A percentile compares a stretch with the other conserved stretches of the same genome.
Conservation (phyloP, 1,140 invertebrate species). For the Drosophila tropicalis region DNA sequence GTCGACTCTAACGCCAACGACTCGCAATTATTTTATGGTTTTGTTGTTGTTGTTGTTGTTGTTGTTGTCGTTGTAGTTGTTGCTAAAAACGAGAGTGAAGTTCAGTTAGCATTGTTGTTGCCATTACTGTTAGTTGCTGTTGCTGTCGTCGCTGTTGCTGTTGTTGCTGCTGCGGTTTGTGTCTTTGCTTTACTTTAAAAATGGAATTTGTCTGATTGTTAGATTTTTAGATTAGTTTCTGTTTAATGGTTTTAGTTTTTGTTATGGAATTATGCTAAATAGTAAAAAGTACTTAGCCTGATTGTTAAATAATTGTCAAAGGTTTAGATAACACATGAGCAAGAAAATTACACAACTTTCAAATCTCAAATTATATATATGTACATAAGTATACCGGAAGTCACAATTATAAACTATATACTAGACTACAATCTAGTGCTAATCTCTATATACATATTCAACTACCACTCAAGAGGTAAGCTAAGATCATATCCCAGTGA, state of each 20-base stretch:
- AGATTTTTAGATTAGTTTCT: conserved; percentile 42
- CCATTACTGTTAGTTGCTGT: conserved; percentile 9
- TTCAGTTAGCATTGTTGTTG: conserved; percentile 62
- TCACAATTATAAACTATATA: background rate
- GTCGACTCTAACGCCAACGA: conserved; percentile 35
- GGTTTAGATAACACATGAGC: background rate
- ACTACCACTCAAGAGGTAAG: too few species aligned
- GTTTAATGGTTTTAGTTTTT: background rate
- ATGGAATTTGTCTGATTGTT: conserved; percentile 47
- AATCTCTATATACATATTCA: too few species aligned
- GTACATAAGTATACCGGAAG: background rate
- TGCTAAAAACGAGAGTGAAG: conserved; percentile 72
- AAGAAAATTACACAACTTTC: conserved; percentile 5
- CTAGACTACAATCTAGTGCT: background rate
- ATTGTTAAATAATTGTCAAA: conserved; percentile 6
- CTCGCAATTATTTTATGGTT: conserved; percentile 74
- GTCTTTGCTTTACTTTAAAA: conserved; percentile 33
- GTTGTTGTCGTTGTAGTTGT: background rate
- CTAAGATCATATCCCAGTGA: too few species aligned
- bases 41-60: background rate
- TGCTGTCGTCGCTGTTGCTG: conserved; percentile 2
- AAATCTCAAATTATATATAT: background rate
- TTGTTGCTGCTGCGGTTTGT: conserved; percentile 52
- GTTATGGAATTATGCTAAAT: conserved; percentile 3
- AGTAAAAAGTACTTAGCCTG: background rate